These are phyloP conservation scores for Drosophila virilis DNA, from an alignment of 1,140 invertebrate genomes.

Conservation along the genomic window DNA sequence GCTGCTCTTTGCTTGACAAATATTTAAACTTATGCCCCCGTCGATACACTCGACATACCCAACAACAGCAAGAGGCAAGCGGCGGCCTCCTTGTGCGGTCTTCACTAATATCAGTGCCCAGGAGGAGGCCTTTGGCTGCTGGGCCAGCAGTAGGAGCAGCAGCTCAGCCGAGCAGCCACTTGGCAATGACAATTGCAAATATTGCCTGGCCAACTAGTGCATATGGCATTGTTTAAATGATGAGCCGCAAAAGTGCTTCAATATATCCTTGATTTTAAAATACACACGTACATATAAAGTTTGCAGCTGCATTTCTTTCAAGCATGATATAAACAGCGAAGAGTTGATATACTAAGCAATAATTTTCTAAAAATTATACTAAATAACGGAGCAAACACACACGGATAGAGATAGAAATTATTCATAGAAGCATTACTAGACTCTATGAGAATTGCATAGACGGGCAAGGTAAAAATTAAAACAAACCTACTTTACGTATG, in stretches of 20 bases:
- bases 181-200: slow-evolving; percentile 21
- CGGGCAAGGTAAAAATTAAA: neutral
- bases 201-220: slow-evolving; percentile 4
- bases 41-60: slow-evolving; percentile 2
- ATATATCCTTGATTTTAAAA: neutral
- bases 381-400: neutral
- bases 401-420: neutral
- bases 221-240: slow-evolving; percentile 10
- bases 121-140: too few relatives aligned
- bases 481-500: too few relatives aligned
- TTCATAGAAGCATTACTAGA: neutral
- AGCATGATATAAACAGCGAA: neutral
- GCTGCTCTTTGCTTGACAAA: slow-evolving; percentile 23
- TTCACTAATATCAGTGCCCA: neutral
- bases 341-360: neutral
- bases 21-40: slow-evolving; percentile 26
- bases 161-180: slow-evolving; percentile 3
- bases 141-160: neutral
- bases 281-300: neutral
- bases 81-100: neutral
- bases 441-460: neutral
- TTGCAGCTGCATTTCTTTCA: neutral
- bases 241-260: slow-evolving; percentile 7
- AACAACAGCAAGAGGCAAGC: neutral
- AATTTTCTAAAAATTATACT: too few relatives aligned